phyloP scores from a whole-genome alignment of 2,797 vertebrate genomes.

The Adelosebastes latens region DNA sequence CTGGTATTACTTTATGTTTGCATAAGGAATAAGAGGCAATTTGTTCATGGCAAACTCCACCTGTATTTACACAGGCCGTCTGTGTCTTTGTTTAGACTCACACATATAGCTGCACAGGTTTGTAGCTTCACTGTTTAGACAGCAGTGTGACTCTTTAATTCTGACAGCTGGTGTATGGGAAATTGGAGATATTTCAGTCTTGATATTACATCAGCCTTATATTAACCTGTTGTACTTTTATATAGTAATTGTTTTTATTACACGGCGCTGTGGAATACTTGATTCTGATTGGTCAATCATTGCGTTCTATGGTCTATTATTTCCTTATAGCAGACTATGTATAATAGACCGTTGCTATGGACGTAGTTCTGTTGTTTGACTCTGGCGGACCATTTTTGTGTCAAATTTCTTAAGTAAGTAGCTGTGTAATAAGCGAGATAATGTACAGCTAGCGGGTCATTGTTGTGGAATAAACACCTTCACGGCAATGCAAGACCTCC shows the following conservation, averaged over 20 bases:
- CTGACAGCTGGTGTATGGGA: neutral
- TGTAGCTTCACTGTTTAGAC: constrained; percentile 39
- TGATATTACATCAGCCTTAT: neutral
- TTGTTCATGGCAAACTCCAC: constrained; percentile 35
- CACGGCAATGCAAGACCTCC: no score
- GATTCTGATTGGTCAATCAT: no score
- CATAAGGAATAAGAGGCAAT: constrained; percentile 24
- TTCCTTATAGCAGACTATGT: no score
- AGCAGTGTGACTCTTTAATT: constrained; percentile 16
- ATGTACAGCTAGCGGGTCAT: no score
- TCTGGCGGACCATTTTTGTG: no score
- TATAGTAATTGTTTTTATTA: neutral
- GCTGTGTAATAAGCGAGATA: no score
- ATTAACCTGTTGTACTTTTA: neutral
- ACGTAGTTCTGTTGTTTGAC: no score
- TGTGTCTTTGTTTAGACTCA: constrained; percentile 40
- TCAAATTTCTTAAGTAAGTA: no score
- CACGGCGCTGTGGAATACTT: rapidly evolving
- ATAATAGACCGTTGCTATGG: no score
- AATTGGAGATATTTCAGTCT: neutral
- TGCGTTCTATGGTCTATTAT: no score
- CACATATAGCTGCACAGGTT: constrained; percentile 1
- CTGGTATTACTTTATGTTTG: constrained; percentile 35
- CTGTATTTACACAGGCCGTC: constrained; percentile 60
- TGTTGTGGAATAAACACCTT: no score